These are phyloP conservation scores for Branchipolynoe longqiensis DNA, from an alignment of 2,888 invertebrate genomes.

Conservation along the genomic window DNA sequence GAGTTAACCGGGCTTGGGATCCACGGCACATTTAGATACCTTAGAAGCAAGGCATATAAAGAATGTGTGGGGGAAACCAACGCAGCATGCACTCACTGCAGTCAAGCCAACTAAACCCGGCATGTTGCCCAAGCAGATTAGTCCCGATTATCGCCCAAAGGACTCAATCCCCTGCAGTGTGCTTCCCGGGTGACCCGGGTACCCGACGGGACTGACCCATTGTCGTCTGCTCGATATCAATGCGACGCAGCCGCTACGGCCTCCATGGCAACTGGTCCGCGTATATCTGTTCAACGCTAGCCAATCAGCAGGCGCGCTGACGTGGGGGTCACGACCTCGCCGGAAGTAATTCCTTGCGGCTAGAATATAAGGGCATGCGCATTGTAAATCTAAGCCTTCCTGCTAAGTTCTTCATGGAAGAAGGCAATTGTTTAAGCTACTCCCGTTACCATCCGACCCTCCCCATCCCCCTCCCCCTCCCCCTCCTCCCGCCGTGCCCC, in stretches of 20 bases:
- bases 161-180: background rate
- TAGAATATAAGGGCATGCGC: background rate
- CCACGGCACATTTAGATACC: too few relatives aligned
- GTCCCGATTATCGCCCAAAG: background rate
- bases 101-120: background rate
- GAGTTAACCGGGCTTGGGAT: too few relatives aligned
- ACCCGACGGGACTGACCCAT: background rate
- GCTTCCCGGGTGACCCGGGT: too few relatives aligned
- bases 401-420: too few relatives aligned
- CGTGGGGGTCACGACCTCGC: constrained; percentile 27
- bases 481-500: too few relatives aligned
- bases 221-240: background rate
- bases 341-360: constrained; percentile 30
- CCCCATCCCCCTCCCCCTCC: too few relatives aligned
- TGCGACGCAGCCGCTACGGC: background rate
- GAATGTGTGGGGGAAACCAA: background rate
- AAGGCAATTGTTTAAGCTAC: too few relatives aligned
- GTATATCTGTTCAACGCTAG: background rate
- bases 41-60: background rate
- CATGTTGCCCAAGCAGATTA: background rate
- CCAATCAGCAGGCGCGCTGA: constrained; percentile 35
- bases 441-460: too few relatives aligned
- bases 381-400: background rate
- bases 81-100: background rate
- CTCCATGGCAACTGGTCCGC: background rate